phyloP scores from a whole-genome alignment of 2,888 invertebrate species.

The Rhagophthalmus giganteus region DNA sequence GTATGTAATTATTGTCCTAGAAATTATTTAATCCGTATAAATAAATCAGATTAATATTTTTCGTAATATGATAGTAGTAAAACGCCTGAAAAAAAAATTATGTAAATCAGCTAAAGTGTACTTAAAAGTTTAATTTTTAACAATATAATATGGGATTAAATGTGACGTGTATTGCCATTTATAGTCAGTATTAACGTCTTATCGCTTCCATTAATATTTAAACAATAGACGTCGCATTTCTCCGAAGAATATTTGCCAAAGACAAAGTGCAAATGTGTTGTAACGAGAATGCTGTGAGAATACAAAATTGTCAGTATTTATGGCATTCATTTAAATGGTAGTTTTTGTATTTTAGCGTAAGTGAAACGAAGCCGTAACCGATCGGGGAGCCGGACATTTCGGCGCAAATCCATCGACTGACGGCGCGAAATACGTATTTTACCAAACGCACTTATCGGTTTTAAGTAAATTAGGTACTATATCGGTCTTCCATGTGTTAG shows the following conservation, averaged over 20 bases:
- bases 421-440: too few relatives aligned
- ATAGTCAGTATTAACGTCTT: slow-evolving; percentile 13
- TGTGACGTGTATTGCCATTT: slow-evolving; percentile 12
- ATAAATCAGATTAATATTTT: slow-evolving; percentile 26
- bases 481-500: too few relatives aligned
- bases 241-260: slow-evolving; percentile 13
- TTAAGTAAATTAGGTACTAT: too few relatives aligned
- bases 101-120: slow-evolving; percentile 33
- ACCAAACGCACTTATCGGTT: too few relatives aligned
- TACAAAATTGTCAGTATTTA: slow-evolving; percentile 2
- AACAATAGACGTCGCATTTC: slow-evolving; percentile 9
- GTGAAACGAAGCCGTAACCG: too few relatives aligned
- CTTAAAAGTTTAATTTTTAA: slow-evolving; percentile 26
- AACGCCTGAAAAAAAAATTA: slow-evolving; percentile 22
- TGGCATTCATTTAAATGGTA: slow-evolving; percentile 6
- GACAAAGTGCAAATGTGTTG: slow-evolving; percentile 8
- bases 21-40: slow-evolving; percentile 16
- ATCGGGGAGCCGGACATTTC: too few relatives aligned
- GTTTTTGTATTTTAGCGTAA: too few relatives aligned
- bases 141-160: slow-evolving; percentile 1
- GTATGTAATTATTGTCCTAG: slow-evolving; percentile 20
- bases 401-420: too few relatives aligned
- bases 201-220: slow-evolving; percentile 19
- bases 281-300: slow-evolving; percentile 8
- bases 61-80: slow-evolving; percentile 21